Conservation (phyloP, 2,113 vertebrate genomes). For the Archilochus colubris region DNA sequence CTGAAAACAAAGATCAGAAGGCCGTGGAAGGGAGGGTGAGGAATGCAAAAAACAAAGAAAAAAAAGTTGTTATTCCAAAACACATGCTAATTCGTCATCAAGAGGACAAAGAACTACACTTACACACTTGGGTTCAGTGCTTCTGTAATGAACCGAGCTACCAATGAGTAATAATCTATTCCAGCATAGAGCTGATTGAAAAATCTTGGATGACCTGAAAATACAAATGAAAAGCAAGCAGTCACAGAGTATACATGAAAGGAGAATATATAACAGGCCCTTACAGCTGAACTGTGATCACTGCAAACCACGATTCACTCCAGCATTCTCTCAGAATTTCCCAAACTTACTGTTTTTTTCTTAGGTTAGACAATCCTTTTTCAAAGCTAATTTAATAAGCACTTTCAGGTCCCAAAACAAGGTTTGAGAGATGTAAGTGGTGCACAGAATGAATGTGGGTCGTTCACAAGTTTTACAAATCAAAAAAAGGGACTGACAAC, state of each 20-base stretch:
- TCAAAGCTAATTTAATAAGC: neutral
- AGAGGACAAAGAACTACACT: slow-evolving; percentile 65
- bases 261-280: neutral
- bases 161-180: slow-evolving; percentile 86
- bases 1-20: neutral
- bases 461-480: neutral
- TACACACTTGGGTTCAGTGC: slow-evolving; percentile 87
- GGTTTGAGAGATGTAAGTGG: neutral
- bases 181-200: slow-evolving; percentile 89
- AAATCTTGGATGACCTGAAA: slow-evolving; percentile 86
- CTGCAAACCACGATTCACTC: neutral
- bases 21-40: too few relatives aligned
- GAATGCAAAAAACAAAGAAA: neutral
- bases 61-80: neutral
- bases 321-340: neutral
- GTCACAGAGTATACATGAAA: neutral
- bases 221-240: slow-evolving; percentile 30
- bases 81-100: neutral
- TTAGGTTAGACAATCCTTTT: neutral
- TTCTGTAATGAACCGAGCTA: slow-evolving; percentile 85
- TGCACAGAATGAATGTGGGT: neutral
- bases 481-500: neutral
- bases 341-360: neutral
- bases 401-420: neutral
- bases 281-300: neutral